Evolutionary conservation across 2,888 invertebrate species (phyloP).

Genomic region (Caenorhabditis sulstoni): DNA sequence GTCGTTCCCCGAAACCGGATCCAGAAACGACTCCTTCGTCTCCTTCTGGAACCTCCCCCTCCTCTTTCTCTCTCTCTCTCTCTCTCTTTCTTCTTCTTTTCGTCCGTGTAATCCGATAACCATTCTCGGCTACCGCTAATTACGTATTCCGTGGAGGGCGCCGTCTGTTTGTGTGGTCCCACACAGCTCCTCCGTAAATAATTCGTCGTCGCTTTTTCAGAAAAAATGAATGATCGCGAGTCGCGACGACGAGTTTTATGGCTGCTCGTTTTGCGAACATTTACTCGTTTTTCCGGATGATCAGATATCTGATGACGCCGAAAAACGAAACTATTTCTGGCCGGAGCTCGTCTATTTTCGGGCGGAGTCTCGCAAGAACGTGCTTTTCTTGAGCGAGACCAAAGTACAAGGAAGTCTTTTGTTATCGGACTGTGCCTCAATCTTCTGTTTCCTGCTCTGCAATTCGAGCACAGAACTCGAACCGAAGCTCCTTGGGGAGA

Average conservation of each 20-base stretch:
- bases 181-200: conserved; percentile 32
- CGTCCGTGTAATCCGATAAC: conserved; percentile 47
- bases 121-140: conserved; percentile 43
- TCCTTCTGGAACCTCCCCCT: background rate
- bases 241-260: conserved; percentile 16
- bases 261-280: conserved; percentile 23
- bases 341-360: background rate
- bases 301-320: conserved; percentile 27
- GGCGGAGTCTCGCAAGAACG: background rate
- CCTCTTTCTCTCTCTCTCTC: conserved; percentile 12
- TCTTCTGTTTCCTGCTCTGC: no score
- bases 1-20: conserved; percentile 3
- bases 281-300: conserved; percentile 23
- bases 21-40: background rate
- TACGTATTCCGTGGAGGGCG: conserved; percentile 37
- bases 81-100: background rate
- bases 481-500: no score
- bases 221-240: conserved; percentile 22
- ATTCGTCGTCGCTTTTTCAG: conserved; percentile 14
- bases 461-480: no score
- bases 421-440: no score
- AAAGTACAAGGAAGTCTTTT: no score
- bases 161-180: conserved; percentile 5
- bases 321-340: background rate
- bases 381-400: no score